Evolutionary conservation across 2,888 invertebrate species (phyloP), one percentile per base, ranked within the genome.

Genomic region (Dendrolimus pini): DNA sequence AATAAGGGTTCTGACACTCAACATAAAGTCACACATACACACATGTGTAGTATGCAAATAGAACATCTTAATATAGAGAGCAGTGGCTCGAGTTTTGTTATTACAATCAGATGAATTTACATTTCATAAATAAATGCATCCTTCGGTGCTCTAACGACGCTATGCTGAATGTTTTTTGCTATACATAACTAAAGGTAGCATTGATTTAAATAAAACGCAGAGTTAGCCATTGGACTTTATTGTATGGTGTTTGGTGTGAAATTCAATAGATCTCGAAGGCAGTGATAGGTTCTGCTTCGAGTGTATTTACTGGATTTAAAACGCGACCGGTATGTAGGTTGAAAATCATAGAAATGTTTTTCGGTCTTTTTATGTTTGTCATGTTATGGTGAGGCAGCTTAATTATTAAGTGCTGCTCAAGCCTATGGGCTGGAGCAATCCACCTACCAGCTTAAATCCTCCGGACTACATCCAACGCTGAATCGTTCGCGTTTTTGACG

Each of bases 41-140:
- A 75, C 74, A 80, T 10, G 47, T 77, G 75, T 82, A 70, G 72
- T 84, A 91, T 91, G 91, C 88, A 87, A 91, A 91, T 91, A 84
- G 72, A 82, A 91, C 91, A 91, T 91, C 91, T 91, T 89, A 91
- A 91, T 91, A 89, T 87, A 90, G 87, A 83, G 84, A 78, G 81
- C 83, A 80, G 80, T 82, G 82, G 80, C 82, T 77, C 74, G 77
- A 79, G 88, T 90, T 91, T 91, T 89, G 90, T 89, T 91, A 90
- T 91, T 91, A 90, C 90, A 91, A 91, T 89, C 89, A 88, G 83
- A 82, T 80, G 80, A 76, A 91, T 91, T 91, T 91, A 89, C 91
- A 91, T 91, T 90, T 91, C 90, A 90, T 90, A 90, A 90, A 90
- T 91, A 90, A 90, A 91, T 90, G 89, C 87, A 91, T 81, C 71